Base-by-base conservation (phyloP, 2,113 vertebrate genomes). In the Leptobrachium leishanense region DNA sequence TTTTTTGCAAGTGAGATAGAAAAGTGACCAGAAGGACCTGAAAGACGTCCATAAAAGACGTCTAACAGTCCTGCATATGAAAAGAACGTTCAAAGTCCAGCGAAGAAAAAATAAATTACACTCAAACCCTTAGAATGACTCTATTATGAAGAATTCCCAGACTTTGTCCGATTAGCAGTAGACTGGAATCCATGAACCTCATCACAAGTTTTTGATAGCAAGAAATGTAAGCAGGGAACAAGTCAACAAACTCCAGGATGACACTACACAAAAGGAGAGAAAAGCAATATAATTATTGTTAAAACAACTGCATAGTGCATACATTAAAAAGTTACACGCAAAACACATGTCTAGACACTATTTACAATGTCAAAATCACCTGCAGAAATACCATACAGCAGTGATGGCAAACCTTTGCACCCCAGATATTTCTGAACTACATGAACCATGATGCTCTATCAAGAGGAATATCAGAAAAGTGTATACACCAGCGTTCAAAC, bases 121-220 rank as follows among this genome's bases (percentile, higher is more conserved):
- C 7, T n/a, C 6, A 68, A 9, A 43, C 1, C 15, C 12, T 68
- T 12, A 43, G 6, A 12, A 44, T 44, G 13, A 68, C n/a, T 64
- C 39, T 10, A 62, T 62, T 62, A 62, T 62, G 3, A 62, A 42
- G 7, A 43, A 39, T 44, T 42, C 42, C 11, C 41, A 68, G 40
- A 12, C 2, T 43, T 59, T 11, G 42, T 44, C 44, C 10, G 8
- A 43, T 43, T 43, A 1, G 40, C 67, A 68, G 40, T 4, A 68
- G 42, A 44, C 2, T 15, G 40, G 15, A 44, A 6, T 40, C 42
- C 42, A 44, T 6, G 41, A 6, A 9, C 44, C 39, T 42, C 46
- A 2, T 78, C 44, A 79, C 68, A 77, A 62, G 53, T 64, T 8
- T 13, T 79, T 78, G 8, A 53, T n/a, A 9, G 39, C 50, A 12